These are phyloP conservation scores for Odontophorus gujanensis DNA, from an alignment of 2,113 vertebrate species.

Conservation along the genomic window DNA sequence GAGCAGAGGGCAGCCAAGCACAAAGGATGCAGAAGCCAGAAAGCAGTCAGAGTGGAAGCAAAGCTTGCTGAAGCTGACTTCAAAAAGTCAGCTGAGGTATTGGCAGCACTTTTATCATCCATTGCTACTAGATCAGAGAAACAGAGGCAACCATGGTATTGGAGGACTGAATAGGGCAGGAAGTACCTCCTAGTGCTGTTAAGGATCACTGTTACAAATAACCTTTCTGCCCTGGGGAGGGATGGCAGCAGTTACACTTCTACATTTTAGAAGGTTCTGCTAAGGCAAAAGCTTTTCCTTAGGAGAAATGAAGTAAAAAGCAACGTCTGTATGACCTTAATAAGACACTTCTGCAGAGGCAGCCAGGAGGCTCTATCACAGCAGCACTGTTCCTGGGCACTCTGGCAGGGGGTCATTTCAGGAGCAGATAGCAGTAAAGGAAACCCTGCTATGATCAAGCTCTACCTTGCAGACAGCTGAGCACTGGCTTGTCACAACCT, in stretches of 20 bases:
- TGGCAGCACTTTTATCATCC: not conserved
- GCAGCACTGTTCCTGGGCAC: not conserved
- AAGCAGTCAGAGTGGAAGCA: not conserved
- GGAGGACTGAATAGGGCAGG: not conserved
- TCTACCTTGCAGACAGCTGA: not conserved
- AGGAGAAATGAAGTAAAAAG: not conserved
- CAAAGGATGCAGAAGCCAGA: not conserved
- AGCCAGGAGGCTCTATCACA: not conserved
- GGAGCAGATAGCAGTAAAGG: not conserved
- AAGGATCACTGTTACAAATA: not conserved
- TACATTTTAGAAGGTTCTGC: fast-evolving
- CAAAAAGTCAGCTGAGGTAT: not conserved
- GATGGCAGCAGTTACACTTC: not conserved
- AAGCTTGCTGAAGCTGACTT: conserved; percentile 7
- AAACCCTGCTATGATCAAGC: not conserved
- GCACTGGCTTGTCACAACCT: not conserved
- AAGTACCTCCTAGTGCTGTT: not conserved
- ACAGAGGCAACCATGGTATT: not conserved
- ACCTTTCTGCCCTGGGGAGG: not conserved
- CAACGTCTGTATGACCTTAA: not conserved
- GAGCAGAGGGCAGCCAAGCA: conserved; percentile 16
- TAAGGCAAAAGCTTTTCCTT: not conserved
- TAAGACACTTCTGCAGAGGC: not conserved
- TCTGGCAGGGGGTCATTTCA: not conserved
- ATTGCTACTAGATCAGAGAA: not conserved